These are phyloP conservation scores for Sceliomorpha sp. DNA, from an alignment of 2,888 invertebrate species.

Conservation along the genomic window DNA sequence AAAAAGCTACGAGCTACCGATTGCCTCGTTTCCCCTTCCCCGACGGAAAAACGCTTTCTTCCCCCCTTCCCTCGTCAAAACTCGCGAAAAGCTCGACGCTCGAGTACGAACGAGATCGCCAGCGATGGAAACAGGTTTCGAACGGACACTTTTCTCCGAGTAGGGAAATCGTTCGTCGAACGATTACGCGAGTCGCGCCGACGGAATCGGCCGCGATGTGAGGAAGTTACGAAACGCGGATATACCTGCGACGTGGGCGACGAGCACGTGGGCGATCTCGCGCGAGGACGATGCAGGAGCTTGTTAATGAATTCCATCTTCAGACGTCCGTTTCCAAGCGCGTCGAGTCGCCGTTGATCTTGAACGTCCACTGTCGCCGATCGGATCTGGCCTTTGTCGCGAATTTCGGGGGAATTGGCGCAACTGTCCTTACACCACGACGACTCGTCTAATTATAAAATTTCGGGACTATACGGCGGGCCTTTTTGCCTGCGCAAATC, in stretches of 20 bases:
- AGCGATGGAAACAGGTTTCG: no score
- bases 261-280: constrained; percentile 39
- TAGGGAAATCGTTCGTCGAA: neutral
- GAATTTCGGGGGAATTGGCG: constrained; percentile 36
- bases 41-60: no score
- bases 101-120: no score
- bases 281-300: constrained; percentile 42
- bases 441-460: constrained; percentile 39
- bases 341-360: constrained; percentile 12
- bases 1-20: no score
- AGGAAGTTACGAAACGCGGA: constrained; percentile 1
- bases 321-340: neutral
- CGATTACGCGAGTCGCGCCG: neutral
- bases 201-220: neutral
- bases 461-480: constrained; percentile 25
- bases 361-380: constrained; percentile 13
- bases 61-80: no score
- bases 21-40: no score
- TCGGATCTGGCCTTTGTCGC: constrained; percentile 15
- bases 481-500: constrained; percentile 6
- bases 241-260: constrained; percentile 28
- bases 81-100: no score
- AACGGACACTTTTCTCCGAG: no score
- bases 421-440: constrained; percentile 21
- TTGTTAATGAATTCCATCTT: constrained; percentile 52